Conservation (phyloP, 1,140 invertebrate genomes). For the Drosophila pandora region DNA sequence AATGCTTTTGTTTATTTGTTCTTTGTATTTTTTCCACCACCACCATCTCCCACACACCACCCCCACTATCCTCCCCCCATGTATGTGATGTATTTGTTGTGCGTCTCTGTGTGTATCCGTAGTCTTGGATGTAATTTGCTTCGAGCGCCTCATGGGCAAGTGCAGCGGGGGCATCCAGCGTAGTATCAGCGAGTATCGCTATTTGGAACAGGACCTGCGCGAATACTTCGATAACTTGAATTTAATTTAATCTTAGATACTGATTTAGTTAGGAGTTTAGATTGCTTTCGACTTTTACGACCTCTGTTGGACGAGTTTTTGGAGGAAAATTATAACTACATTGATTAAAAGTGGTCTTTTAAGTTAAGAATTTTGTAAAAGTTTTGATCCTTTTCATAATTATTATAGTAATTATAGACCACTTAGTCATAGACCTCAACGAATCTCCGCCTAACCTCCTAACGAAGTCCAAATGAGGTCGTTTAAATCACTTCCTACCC, state of each 20-base stretch:
- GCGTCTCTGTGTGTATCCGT: constrained; percentile 35
- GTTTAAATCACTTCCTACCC: not conserved
- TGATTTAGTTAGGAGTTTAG: not conserved
- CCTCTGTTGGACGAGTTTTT: not conserved
- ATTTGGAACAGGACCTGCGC: constrained; percentile 77
- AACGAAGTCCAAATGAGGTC: not conserved
- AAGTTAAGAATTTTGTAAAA: no score
- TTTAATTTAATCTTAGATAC: constrained; percentile 11
- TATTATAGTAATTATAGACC: no score
- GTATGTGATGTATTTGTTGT: constrained; percentile 41
- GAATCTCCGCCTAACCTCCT: no score
- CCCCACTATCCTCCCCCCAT: not conserved
- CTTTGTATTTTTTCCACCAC: constrained; percentile 38
- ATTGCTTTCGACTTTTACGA: not conserved
- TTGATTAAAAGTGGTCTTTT: no score
- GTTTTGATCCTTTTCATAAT: no score
- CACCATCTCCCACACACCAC: not conserved
- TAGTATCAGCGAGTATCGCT: constrained; percentile 75
- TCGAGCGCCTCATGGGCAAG: constrained; percentile 77
- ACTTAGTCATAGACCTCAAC: no score
- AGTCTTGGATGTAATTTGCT: constrained; percentile 78
- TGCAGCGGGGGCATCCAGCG: constrained; percentile 71
- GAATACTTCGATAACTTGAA: constrained; percentile 66
- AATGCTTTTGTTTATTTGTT: constrained; percentile 67
- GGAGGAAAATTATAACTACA: not conserved